Percentiles rank a stretch among this genome's conserved stretches.
phyloP scores from a whole-genome alignment of 2,888 invertebrate genomes.

The Xestoiulus laeticollis region DNA sequence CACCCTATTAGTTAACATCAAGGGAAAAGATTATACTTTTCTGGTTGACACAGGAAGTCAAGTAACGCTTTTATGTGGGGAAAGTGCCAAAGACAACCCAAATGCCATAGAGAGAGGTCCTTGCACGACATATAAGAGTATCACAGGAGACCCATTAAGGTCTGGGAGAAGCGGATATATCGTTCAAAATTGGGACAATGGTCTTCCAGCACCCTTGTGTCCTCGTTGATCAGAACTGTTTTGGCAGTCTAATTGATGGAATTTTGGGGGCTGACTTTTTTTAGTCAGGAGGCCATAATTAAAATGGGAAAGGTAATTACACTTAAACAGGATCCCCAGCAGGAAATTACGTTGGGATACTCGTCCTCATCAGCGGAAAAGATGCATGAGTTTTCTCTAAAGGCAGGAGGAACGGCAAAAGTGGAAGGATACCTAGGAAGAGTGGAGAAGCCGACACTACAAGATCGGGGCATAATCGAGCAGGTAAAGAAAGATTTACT shows the following conservation, averaged over 20 bases:
- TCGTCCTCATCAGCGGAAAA: too few relatives aligned
- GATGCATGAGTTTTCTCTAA: background rate
- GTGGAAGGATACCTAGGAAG: background rate
- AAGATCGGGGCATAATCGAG: too few relatives aligned
- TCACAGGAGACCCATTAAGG: background rate
- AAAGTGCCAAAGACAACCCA: background rate
- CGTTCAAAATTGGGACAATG: background rate
- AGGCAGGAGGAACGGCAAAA: background rate
- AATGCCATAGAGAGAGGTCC: background rate
- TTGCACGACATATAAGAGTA: background rate
- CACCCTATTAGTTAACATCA: too few relatives aligned
- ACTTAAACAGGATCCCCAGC: background rate
- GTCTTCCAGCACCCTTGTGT: background rate
- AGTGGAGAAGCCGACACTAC: background rate
- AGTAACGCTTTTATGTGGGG: background rate
- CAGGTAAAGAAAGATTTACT: too few relatives aligned
- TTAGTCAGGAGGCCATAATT: background rate
- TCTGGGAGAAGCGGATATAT: background rate
- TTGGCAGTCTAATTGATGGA: background rate
- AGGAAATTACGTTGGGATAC: background rate
- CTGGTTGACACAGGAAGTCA: too few relatives aligned
- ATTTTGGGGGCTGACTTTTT: background rate
- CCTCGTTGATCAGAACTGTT: background rate
- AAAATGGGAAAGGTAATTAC: background rate
- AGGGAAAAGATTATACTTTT: too few relatives aligned